A percentile compares a stretch with the other conserved stretches of the same genome.
phyloP scores from a whole-genome alignment of 2,797 vertebrate species.

The Dendrocincla tyrannina region DNA sequence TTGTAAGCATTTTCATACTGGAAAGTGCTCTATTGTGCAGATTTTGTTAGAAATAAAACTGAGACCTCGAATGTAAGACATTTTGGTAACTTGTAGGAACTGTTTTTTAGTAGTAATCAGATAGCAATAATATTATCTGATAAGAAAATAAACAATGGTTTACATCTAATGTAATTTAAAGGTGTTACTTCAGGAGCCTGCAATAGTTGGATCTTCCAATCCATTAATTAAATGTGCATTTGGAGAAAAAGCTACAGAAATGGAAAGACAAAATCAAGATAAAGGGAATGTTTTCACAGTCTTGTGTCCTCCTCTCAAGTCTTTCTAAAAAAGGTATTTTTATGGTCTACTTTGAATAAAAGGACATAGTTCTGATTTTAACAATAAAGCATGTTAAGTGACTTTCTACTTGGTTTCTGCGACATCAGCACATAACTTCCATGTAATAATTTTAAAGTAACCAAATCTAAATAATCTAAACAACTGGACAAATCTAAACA shows the following conservation, averaged over 20 bases:
- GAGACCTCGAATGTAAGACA: background rate
- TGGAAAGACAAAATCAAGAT: background rate
- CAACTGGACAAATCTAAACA: background rate
- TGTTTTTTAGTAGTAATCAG: background rate
- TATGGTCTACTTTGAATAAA: background rate
- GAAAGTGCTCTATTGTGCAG: background rate
- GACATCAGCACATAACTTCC: background rate
- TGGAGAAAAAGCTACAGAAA: background rate
- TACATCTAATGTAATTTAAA: background rate
- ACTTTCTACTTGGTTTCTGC: background rate
- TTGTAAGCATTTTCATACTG: background rate
- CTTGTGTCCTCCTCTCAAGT: background rate
- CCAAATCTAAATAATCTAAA: background rate
- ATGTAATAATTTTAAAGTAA: background rate
- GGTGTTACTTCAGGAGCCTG: background rate
- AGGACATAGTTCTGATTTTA: background rate
- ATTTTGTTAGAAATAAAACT: background rate
- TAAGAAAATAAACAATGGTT: background rate
- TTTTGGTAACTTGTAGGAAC: background rate
- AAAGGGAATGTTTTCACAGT: background rate
- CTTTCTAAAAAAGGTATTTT: background rate
- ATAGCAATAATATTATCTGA: background rate
- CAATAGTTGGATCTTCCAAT: background rate
- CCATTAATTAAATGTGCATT: background rate
- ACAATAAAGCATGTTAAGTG: background rate